These are phyloP conservation scores for Marmota monax DNA, from an alignment of 2,113 vertebrate genomes.

Conservation along the genomic window DNA sequence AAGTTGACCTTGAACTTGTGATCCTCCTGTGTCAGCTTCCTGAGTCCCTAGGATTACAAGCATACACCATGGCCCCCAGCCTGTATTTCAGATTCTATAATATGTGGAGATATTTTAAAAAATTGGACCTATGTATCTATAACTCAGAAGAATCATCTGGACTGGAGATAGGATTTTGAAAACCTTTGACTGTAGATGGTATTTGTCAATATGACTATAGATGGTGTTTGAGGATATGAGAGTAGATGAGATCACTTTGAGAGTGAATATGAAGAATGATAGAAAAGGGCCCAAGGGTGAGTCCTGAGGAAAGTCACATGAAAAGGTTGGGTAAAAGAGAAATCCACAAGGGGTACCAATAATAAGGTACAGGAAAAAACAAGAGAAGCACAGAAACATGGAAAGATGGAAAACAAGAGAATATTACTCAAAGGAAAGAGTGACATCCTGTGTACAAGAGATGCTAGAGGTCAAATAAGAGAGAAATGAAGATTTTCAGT, in stretches of 20 bases:
- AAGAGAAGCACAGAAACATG: background rate
- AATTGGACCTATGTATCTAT: background rate
- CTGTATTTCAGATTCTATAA: slow-evolving; percentile 2
- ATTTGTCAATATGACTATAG: background rate
- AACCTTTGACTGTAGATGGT: background rate
- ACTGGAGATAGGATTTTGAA: background rate
- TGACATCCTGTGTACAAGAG: background rate
- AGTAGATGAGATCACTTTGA: slow-evolving; percentile 25
- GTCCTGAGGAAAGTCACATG: background rate
- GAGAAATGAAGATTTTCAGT: background rate
- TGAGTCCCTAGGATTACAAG: too few species aligned
- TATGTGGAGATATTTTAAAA: background rate
- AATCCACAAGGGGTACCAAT: background rate
- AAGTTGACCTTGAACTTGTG: too few species aligned
- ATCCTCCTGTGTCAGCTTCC: too few species aligned
- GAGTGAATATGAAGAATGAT: background rate
- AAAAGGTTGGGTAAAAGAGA: background rate
- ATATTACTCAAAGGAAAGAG: background rate
- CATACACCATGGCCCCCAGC: too few species aligned
- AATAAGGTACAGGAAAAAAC: background rate
- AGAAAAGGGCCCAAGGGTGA: background rate
- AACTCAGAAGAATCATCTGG: background rate
- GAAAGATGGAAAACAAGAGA: background rate
- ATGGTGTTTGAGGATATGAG: background rate
- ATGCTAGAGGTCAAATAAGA: background rate